Evolutionary conservation across 2,888 invertebrate species (phyloP), one percentile per base, ranked within the genome.

Genomic region (Sylvicola fuscatus): DNA sequence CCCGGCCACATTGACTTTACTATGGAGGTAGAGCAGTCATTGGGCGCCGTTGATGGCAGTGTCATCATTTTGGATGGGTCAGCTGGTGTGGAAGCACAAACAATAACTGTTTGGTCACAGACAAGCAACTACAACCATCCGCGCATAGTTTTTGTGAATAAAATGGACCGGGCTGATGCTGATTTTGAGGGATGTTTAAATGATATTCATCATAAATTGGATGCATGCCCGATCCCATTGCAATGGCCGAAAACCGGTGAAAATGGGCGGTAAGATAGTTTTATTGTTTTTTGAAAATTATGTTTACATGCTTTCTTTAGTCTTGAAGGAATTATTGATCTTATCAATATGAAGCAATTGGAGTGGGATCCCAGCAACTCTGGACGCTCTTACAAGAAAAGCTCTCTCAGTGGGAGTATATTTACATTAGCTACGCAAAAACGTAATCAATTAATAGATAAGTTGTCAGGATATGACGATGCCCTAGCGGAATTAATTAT

Each of bases 1-100:
- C 98, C 98, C 0, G 98, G 97, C 29, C 93, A 93, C 54, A 92
- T 93, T 35, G 93, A 93, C 60, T 93, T 93, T 53, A 90, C 90
- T 2, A 84, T 93, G 75, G 93, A 97, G 60, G 98, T 98, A 10
- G 97, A 98, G 48, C 82, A 97, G 54, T 80, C 89, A 8, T 61
- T 98, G 1, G 71, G 83, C 35, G 92, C 93, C 1, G 63, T 98
- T 28, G 98, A 99, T 54, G 95, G 93, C 26, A 89, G 84, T 31
- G 69, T 98, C 12, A 68, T 90, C 1, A 75, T 98, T 5, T 56
- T 98, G 8, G 97, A 98, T 63, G 86, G 79, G 11, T 84, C 92
- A 1, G 90, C 92, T 36, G 95, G 97, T 15, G 97, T 98, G 1
- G 90, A 98, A 64, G 93, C 97, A 0, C 98, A 98, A 61, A 97